Conservation (phyloP, 2,888 invertebrate species). For the Polyommatus icarus region DNA sequence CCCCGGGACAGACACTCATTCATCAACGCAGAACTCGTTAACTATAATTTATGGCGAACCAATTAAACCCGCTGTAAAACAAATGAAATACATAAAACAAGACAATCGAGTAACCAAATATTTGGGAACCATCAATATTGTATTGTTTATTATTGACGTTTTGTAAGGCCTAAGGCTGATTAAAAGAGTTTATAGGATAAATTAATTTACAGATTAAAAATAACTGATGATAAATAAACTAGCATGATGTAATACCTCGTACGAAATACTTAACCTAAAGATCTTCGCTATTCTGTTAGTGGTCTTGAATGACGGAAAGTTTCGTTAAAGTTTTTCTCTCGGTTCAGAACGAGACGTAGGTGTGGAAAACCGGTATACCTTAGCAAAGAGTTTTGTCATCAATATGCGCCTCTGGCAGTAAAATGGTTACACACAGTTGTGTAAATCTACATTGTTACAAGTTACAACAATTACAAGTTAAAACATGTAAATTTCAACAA, state of each 20-base stretch:
- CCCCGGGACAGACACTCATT: conserved; percentile 32
- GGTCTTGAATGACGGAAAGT: no score
- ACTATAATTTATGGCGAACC: conserved; percentile 14
- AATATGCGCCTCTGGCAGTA: no score
- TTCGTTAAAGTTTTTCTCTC: no score
- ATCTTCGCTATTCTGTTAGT: no score
- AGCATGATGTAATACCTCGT: no score
- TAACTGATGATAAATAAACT: not conserved
- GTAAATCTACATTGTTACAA: not conserved
- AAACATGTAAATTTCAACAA: not conserved
- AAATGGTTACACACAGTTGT: not conserved
- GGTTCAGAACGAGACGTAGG: no score
- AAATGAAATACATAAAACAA: conserved; percentile 1
- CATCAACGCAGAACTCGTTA: conserved; percentile 18
- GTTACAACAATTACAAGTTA: not conserved
- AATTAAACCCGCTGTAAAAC: conserved; percentile 9
- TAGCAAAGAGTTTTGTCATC: no score
- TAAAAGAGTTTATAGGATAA: not conserved
- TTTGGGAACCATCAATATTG: not conserved
- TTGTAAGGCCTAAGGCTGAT: not conserved
- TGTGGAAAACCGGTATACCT: no score
- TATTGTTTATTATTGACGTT: not conserved
- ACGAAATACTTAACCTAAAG: no score
- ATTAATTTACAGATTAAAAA: not conserved
- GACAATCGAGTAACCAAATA: not conserved